These are phyloP conservation scores for Watsonalla binaria DNA, from an alignment of 2,888 invertebrate genomes.

Conservation along the genomic window DNA sequence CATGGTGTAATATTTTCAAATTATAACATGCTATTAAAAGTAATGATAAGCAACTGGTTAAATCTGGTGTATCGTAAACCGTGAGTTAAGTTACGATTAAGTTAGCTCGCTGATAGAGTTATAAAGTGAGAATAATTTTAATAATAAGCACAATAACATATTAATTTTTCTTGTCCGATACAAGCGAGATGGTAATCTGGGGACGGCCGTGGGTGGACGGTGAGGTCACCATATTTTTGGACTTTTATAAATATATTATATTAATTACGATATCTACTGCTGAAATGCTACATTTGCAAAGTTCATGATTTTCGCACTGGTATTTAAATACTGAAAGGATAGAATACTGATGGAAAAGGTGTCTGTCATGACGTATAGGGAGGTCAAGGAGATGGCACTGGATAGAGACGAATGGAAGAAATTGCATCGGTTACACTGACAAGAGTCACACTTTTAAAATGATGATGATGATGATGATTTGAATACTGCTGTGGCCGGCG, in stretches of 20 bases:
- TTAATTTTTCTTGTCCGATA: slow-evolving; percentile 35
- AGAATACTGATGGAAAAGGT: too few relatives aligned
- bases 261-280: not conserved
- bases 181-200: slow-evolving; percentile 32
- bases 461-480: too few relatives aligned
- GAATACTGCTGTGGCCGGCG: too few relatives aligned
- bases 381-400: too few relatives aligned
- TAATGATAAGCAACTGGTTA: not conserved
- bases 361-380: too few relatives aligned
- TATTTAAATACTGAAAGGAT: too few relatives aligned
- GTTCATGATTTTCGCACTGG: not conserved
- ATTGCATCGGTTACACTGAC: too few relatives aligned
- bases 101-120: not conserved
- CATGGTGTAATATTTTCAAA: not conserved
- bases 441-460: too few relatives aligned
- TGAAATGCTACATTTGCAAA: not conserved
- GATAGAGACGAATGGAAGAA: too few relatives aligned
- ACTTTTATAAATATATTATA: not conserved
- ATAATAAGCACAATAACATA: slow-evolving; percentile 44
- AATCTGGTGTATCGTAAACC: not conserved
- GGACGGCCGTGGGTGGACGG: slow-evolving; percentile 19
- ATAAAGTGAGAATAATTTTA: slow-evolving; percentile 25
- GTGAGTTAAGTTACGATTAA: not conserved
- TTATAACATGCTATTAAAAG: not conserved
- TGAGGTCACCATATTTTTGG: slow-evolving; percentile 18